Evolutionary conservation across 2,797 vertebrate genomes (phyloP).

Genomic region (Eremophila alpestris): DNA sequence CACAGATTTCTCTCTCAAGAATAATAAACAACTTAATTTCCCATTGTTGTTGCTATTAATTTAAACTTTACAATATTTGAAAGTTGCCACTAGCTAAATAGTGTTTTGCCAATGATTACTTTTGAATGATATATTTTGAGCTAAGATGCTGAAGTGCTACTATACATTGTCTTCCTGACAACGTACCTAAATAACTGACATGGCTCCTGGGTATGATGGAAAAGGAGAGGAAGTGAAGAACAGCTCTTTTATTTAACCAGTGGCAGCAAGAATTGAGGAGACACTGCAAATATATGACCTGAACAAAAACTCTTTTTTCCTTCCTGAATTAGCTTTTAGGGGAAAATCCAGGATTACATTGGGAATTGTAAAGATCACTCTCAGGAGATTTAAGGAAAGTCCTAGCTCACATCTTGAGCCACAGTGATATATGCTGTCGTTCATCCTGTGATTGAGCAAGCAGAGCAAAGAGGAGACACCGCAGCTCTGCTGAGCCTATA

Average conservation of each 20-base stretch:
- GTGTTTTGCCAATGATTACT: slow-evolving; percentile 59
- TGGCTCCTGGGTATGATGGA: background rate
- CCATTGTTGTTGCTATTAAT: slow-evolving; percentile 70
- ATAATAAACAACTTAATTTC: slow-evolving; percentile 77
- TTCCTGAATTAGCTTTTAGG: slow-evolving; percentile 11
- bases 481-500: background rate
- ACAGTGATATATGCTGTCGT: background rate
- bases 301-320: background rate
- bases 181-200: background rate
- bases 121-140: slow-evolving; percentile 49
- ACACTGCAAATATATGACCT: background rate
- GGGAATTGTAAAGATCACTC: background rate
- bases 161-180: background rate
- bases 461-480: background rate
- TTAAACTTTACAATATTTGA: slow-evolving; percentile 70
- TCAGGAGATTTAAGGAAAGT: background rate
- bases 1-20: slow-evolving; percentile 71
- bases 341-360: background rate
- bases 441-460: background rate
- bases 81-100: slow-evolving; percentile 70
- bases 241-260: background rate
- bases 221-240: background rate
- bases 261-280: background rate
- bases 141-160: background rate
- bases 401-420: background rate